Evolutionary conservation across 2,888 invertebrate genomes (phyloP).

Genomic region (Cantharis rustica): DNA sequence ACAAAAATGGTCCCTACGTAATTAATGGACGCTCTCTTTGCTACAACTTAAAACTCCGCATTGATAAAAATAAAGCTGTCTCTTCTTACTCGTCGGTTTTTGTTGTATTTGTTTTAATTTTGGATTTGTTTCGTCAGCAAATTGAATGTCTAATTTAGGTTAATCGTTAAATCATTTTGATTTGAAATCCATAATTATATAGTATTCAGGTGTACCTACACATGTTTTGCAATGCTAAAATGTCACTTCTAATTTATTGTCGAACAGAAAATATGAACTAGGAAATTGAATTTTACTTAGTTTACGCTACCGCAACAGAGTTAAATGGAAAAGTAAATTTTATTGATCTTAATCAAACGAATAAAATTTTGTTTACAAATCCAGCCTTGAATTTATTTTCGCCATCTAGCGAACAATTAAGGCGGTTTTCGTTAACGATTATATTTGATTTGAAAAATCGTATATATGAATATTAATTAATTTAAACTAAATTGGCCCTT

Average conservation of each 20-base stretch:
- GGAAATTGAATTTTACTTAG: background rate
- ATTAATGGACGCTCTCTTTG: too few species aligned
- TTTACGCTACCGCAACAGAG: background rate
- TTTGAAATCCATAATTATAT: background rate
- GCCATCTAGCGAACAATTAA: background rate
- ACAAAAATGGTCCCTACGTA: too few species aligned
- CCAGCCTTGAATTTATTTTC: background rate
- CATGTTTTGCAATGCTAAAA: background rate
- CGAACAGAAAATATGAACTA: background rate
- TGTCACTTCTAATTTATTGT: background rate
- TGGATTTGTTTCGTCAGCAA: background rate
- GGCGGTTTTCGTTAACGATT: background rate
- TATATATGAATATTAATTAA: background rate
- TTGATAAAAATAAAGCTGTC: background rate
- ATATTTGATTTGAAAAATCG: background rate
- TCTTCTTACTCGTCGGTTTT: background rate
- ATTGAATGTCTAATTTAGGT: background rate
- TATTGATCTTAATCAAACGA: background rate
- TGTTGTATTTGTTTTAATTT: background rate
- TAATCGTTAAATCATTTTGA: background rate
- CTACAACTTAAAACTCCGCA: background rate
- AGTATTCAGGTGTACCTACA: background rate
- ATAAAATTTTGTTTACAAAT: background rate
- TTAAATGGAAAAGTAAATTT: background rate
- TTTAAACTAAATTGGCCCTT: background rate